Evolutionary conservation across 2,797 vertebrate genomes (phyloP).

Genomic region (Sebastes cheni): DNA sequence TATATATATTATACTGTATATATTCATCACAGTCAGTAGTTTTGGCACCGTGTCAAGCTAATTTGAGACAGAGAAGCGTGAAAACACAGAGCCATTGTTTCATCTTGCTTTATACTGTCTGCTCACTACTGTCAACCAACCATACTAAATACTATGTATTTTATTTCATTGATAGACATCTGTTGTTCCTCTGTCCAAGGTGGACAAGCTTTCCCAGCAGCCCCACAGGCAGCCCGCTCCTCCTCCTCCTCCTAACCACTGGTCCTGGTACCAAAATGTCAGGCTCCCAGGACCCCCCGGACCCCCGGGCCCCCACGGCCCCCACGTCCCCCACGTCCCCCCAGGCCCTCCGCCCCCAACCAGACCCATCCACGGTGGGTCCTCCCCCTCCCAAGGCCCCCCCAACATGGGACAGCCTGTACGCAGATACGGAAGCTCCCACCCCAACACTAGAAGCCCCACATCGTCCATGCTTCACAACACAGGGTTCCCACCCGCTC

Average conservation of each 20-base stretch:
- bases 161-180: background rate
- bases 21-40: background rate
- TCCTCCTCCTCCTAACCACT: slow-evolving; percentile 73
- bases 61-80: background rate
- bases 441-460: slow-evolving; percentile 76
- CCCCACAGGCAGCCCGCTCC: slow-evolving; percentile 73
- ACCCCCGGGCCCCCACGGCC: slow-evolving; percentile 56
- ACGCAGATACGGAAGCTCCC: slow-evolving; percentile 72
- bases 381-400: slow-evolving; percentile 79
- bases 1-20: background rate
- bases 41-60: background rate
- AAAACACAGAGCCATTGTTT: background rate
- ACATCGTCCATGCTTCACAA: slow-evolving; percentile 75
- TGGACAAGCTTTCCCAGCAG: slow-evolving; percentile 85
- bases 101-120: background rate
- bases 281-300: slow-evolving; percentile 70
- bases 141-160: background rate
- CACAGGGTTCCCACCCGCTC: slow-evolving; percentile 65
- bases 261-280: slow-evolving; percentile 82
- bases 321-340: slow-evolving; percentile 66
- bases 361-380: slow-evolving; percentile 77
- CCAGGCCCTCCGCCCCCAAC: slow-evolving; percentile 72
- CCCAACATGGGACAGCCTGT: slow-evolving; percentile 63
- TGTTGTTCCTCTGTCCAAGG: slow-evolving; percentile 65
- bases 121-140: background rate